Base-by-base conservation (phyloP, 2,888 invertebrate genomes). In the Athalia circularis region DNA sequence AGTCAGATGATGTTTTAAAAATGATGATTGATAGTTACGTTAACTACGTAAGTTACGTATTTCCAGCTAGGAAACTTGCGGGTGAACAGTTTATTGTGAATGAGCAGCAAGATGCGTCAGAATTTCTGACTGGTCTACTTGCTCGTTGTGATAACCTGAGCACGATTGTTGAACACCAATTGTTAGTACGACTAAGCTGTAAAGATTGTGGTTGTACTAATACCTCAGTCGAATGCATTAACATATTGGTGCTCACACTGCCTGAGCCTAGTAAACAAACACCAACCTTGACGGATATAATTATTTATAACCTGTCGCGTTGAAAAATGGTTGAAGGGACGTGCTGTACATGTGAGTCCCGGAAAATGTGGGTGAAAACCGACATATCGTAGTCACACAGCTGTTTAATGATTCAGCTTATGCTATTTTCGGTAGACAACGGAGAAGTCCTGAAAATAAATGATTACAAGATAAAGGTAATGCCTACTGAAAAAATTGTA, bases 81-180 rank as follows among this genome's bases (percentile, higher is more conserved):
- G n/a, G n/a, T n/a, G n/a, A n/a, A n/a, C n/a, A n/a, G n/a, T n/a
- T n/a, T n/a, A n/a, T n/a, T n/a, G n/a, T n/a, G n/a, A n/a, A n/a
- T n/a, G n/a, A n/a, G n/a, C n/a, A n/a, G n/a, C n/a, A n/a, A n/a
- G n/a, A n/a, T n/a, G n/a, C n/a, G n/a, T n/a, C n/a, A n/a, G n/a
- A n/a, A n/a, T n/a, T n/a, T n/a, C n/a, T n/a, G n/a, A n/a, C n/a
- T n/a, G n/a, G 13, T 57, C 7, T 82, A 65, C 50, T n/a, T 11
- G 15, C 80, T 70, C 64, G 62, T 77, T 11, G n/a, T n/a, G n/a
- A n/a, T n/a, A n/a, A n/a, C n/a, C n/a, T n/a, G n/a, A n/a, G n/a
- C n/a, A n/a, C n/a, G n/a, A n/a, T n/a, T n/a, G 54, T 68, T 11
- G 29, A 68, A 68, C 68, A 68, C 29, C 50, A 68, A 29, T 68